Percentiles rank a stretch among this genome's conserved stretches.
These are phyloP conservation scores for Brachionus sp. DNA, from an alignment of 1,140 invertebrate genomes.

Conservation along the genomic window DNA sequence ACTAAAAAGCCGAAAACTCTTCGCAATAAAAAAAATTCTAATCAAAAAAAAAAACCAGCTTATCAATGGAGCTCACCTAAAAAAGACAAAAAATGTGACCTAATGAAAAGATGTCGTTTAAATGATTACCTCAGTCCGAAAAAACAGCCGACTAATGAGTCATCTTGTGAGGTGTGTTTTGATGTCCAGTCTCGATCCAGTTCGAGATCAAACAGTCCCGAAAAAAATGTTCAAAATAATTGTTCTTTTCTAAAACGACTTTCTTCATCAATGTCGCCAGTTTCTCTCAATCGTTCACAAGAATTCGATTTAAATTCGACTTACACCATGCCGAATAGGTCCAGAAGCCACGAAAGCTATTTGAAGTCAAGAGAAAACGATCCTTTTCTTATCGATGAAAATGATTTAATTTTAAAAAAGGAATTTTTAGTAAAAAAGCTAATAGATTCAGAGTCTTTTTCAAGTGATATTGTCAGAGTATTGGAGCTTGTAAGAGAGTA, in stretches of 20 bases:
- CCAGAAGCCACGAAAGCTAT: conserved; percentile 14
- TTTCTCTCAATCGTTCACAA: neutral
- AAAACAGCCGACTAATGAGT: neutral
- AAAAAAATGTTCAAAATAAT: neutral
- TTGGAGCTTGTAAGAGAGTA: neutral
- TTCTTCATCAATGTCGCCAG: neutral
- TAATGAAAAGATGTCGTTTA: conserved; percentile 1
- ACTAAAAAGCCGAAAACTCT: neutral
- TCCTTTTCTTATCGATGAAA: neutral
- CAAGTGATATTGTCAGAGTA: neutral
- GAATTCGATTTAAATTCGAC: neutral
- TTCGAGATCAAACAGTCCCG: neutral
- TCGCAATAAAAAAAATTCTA: neutral
- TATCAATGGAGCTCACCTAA: neutral
- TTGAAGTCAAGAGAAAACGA: neutral
- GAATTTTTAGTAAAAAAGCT: conserved; percentile 19
- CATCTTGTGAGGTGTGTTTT: neutral
- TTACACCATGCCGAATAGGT: neutral
- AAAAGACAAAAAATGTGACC: neutral
- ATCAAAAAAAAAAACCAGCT: neutral
- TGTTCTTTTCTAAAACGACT: conserved; percentile 13
- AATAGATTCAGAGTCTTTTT: conserved; percentile 32
- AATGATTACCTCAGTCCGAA: neutral
- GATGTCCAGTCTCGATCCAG: neutral
- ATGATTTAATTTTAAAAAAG: conserved; percentile 14